phyloP scores from a whole-genome alignment of 2,113 vertebrate genomes.

The Pipa parva region DNA sequence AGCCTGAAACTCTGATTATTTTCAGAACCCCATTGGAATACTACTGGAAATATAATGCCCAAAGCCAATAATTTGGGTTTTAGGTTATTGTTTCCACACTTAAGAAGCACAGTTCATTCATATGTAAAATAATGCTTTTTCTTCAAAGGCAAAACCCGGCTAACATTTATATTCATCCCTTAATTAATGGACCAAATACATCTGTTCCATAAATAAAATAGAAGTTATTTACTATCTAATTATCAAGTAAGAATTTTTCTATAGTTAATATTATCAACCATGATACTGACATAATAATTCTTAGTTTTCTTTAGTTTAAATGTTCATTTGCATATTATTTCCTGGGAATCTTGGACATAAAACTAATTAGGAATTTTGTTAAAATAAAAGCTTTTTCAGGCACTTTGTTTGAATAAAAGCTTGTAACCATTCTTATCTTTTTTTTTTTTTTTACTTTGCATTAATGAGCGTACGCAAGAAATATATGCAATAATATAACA shows the following conservation, averaged over 20 bases:
- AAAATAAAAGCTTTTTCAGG: constrained; percentile 19
- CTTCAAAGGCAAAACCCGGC: too few relatives aligned
- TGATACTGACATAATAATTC: neutral
- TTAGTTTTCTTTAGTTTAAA: constrained; percentile 4
- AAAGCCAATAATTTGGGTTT: too few relatives aligned
- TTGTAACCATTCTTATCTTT: neutral
- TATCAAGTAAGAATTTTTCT: neutral
- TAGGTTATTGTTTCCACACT: too few relatives aligned
- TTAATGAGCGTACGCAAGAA: constrained; percentile 77
- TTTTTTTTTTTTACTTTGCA: constrained; percentile 62
- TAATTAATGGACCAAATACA: neutral
- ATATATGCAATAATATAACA: constrained; percentile 95
- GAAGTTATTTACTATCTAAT: too few relatives aligned
- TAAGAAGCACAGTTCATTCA: too few relatives aligned
- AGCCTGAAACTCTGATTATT: too few relatives aligned
- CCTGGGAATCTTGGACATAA: neutral
- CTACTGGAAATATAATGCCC: too few relatives aligned
- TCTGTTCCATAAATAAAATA: too few relatives aligned
- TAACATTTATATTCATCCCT: too few relatives aligned
- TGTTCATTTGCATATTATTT: neutral
- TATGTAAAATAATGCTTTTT: too few relatives aligned
- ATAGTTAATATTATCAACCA: neutral
- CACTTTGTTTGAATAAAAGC: constrained; percentile 14
- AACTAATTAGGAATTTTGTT: constrained; percentile 14
- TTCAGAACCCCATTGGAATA: too few relatives aligned